Conservation (phyloP, 2,888 invertebrate species). For the Diloba caeruleocephala region DNA sequence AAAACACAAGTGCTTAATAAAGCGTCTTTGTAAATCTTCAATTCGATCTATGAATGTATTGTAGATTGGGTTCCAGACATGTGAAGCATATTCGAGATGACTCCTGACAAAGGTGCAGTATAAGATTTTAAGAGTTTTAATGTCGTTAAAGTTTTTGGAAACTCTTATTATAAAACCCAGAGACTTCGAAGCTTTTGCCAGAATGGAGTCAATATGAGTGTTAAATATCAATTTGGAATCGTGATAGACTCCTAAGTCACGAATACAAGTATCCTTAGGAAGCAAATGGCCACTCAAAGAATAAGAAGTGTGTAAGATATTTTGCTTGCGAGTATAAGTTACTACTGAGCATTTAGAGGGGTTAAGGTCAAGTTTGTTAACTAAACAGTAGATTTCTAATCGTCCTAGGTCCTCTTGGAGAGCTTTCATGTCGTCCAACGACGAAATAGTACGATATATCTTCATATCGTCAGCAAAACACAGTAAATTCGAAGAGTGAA, state of each 20-base stretch:
- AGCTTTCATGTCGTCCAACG: no score
- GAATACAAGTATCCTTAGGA: neutral
- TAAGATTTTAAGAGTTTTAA: neutral
- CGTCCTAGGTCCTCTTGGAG: neutral
- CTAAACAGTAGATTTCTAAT: neutral
- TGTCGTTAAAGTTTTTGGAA: no score
- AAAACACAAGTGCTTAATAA: neutral
- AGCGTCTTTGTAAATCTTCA: neutral
- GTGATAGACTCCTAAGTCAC: neutral
- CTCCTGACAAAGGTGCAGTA: neutral
- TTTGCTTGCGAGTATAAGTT: neutral
- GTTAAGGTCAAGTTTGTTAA: neutral
- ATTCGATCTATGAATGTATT: neutral
- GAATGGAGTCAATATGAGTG: neutral
- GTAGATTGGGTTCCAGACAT: neutral
- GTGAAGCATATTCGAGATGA: neutral
- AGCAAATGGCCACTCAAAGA: neutral
- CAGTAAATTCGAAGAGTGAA: neutral
- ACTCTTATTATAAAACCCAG: neutral
- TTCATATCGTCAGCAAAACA: neutral
- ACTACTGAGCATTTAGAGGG: neutral
- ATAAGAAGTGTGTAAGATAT: neutral
- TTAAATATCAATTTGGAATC: neutral
- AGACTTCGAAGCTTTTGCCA: neutral
- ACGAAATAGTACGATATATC: neutral